Conservation (phyloP, 2,113 vertebrate species). For the Marmota flaviventris region DNA sequence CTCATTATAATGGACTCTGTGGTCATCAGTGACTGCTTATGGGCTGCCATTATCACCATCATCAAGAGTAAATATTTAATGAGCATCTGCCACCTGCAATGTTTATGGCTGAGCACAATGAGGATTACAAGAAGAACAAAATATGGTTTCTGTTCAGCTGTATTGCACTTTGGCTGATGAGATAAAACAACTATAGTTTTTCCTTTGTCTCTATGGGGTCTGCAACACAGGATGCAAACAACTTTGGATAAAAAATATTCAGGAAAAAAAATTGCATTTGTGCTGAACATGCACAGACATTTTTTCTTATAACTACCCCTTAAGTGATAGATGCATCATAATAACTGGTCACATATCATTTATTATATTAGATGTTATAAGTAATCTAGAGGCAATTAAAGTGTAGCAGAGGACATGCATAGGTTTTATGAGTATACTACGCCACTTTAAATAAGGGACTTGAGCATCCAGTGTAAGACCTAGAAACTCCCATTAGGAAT, state of each 20-base stretch:
- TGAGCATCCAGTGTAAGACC: background rate
- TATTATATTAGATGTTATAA: background rate
- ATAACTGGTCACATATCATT: background rate
- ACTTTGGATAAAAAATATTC: background rate
- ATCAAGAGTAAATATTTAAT: conserved; percentile 55
- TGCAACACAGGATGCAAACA: background rate
- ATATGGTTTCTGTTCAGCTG: background rate
- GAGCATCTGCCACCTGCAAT: background rate
- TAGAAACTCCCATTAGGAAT: background rate
- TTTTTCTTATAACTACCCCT: background rate
- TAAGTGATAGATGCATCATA: background rate
- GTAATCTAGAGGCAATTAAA: background rate
- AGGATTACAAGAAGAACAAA: background rate
- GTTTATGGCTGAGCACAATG: background rate
- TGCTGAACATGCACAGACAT: background rate
- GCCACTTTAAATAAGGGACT: background rate
- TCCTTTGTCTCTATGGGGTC: background rate
- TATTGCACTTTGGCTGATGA: background rate
- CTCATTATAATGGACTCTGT: background rate
- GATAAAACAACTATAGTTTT: background rate
- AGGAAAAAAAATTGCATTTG: background rate
- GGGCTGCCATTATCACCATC: background rate
- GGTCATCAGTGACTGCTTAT: background rate
- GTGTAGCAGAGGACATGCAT: background rate
- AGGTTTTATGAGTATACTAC: background rate